Evolutionary conservation across 2,113 vertebrate species (phyloP), one percentile per base, ranked within the genome.

Genomic region (human (Homo sapiens)): DNA sequence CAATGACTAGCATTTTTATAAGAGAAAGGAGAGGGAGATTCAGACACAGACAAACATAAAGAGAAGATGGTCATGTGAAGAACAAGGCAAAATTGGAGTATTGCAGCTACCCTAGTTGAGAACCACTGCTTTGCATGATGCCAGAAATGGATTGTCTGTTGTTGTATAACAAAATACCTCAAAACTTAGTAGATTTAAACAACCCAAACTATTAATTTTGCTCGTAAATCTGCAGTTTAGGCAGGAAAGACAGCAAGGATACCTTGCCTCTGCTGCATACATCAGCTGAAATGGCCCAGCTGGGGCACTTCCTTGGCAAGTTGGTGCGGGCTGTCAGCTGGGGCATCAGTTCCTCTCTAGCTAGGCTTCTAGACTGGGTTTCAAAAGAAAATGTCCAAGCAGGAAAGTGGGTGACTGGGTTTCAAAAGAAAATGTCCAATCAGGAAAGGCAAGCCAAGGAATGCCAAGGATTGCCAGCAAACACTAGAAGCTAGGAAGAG

Each of bases 161-260:
- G 12, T 30, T 86, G 30, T 59, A 40, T 76, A 81, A 64, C 25
- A 40, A 68, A 40, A 27, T 30, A 79, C 43, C 16, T 35, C 23
- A 52, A 90, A 85, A 35, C 25, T 40, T 75, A n/a, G 4, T 55
- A 48, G 3, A 72, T 57, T 70, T 72, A 81, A n/a, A 81, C 18
- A 91, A 66, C 61, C 43, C 48, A 57, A 96, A 88, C 66, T 68
- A 55, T 70, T 76, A 64, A 75, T 83, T 83, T 91, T 93, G 17
- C 23, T 97, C 17, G 18, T 20, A 66, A n/a, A 43, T 73, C 25
- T 64, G 7, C 40, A 43, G 50, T 76, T 52, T 64, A 59, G 78
- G 35, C 38, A 79, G 18, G 43, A 93, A 90, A 70, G 72, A 5
- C 22, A 48, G 9, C 32, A 52, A 57, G 22, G 64, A 35, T 48